phyloP scores from a whole-genome alignment of 2,888 invertebrate species.

The Plebejus anna region DNA sequence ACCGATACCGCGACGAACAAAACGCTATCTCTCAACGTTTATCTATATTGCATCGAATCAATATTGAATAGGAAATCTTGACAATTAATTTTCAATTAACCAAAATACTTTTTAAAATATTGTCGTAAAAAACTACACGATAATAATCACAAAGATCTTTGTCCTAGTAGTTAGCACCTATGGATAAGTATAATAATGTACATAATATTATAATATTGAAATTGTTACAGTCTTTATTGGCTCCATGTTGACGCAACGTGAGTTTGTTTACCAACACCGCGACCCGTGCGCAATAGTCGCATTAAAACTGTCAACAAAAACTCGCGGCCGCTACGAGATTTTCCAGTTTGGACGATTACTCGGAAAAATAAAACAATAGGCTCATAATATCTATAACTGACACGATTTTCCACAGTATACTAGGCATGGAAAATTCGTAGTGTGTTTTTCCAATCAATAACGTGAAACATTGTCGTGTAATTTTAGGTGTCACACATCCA shows the following conservation, averaged over 20 bases:
- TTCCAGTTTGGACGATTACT: background rate
- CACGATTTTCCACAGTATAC: background rate
- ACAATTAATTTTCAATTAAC: background rate
- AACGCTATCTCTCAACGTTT: background rate
- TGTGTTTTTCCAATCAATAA: background rate
- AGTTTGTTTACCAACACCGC: constrained; percentile 3
- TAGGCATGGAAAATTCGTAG: background rate
- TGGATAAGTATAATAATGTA: too few species aligned
- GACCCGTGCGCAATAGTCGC: background rate
- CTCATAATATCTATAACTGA: background rate
- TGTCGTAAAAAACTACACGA: background rate
- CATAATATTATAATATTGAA: background rate
- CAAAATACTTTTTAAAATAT: background rate
- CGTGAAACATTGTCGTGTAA: background rate
- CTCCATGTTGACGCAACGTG: background rate
- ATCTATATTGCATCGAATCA: background rate
- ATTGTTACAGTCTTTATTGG: background rate
- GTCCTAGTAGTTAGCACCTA: too few species aligned
- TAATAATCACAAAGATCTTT: background rate
- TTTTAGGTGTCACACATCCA: background rate
- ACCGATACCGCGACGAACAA: background rate
- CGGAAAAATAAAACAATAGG: background rate
- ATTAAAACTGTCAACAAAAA: background rate
- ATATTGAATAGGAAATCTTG: background rate
- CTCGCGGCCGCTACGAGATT: background rate